phyloP scores from a whole-genome alignment of 2,888 invertebrate genomes.

The Eurois occulta region DNA sequence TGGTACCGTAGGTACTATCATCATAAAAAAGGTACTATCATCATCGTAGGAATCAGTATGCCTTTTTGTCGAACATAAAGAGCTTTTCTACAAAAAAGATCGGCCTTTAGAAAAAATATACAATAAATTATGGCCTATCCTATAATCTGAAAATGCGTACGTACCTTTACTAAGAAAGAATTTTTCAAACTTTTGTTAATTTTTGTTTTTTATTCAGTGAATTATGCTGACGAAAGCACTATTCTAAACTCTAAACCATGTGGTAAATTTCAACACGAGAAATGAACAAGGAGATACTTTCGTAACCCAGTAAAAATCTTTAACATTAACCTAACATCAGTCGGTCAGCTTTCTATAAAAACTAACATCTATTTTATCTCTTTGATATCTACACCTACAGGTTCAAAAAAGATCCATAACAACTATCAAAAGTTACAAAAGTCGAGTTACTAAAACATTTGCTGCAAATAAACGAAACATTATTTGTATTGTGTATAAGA shows the following conservation, averaged over 20 bases:
- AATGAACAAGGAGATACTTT: background rate
- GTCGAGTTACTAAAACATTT: slow-evolving; percentile 44
- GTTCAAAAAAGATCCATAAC: background rate
- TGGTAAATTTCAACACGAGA: background rate
- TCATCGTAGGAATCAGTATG: background rate
- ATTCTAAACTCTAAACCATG: background rate
- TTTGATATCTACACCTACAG: background rate
- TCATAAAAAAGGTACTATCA: too few species aligned
- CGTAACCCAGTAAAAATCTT: background rate
- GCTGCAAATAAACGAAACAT: slow-evolving; percentile 46
- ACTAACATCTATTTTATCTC: background rate
- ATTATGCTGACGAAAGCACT: background rate
- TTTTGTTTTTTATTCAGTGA: background rate
- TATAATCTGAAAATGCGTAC: background rate
- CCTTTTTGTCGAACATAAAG: background rate
- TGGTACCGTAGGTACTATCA: background rate
- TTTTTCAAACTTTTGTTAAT: background rate
- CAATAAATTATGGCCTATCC: background rate
- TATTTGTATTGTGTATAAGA: slow-evolving; percentile 61
- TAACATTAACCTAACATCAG: background rate
- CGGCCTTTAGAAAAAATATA: background rate
- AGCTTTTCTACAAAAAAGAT: background rate
- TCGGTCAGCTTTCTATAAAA: background rate
- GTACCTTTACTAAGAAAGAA: background rate
- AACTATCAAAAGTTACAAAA: slow-evolving; percentile 40